Evolutionary conservation across 2,888 invertebrate species (phyloP), one percentile per base, ranked within the genome.

Genomic region (Nematopogon swammerdamellus): DNA sequence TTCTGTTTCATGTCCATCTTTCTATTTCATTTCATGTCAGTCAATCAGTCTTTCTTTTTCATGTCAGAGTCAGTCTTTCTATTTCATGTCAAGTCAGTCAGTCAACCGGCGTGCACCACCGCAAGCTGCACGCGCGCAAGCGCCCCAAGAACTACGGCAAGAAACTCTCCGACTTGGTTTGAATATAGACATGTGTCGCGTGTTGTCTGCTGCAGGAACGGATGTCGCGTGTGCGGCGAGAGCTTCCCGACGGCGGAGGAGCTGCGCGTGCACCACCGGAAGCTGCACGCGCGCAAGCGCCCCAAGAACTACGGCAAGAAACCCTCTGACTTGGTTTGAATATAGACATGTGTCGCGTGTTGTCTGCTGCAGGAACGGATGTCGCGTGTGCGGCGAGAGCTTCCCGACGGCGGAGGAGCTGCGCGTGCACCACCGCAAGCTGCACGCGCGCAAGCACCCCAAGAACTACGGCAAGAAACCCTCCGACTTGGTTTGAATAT

Each of bases 251-350:
- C 1, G 61, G 54, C 30, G n/a, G n/a, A n/a, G n/a, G n/a, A n/a
- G n/a, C n/a, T n/a, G n/a, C n/a, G n/a, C n/a, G n/a, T n/a, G n/a
- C n/a, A n/a, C n/a, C n/a, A 71, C 57, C 61, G 75, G 0, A 58
- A 60, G 20, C 59, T 61, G 52, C 77, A 76, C 62, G 70, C 76
- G 16, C 60, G 64, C 30, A 58, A 62, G 42, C 60, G 73, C 1
- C 72, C 73, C 53, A 64, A 63, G 55, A 70, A 72, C 63, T 73
- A 72, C 60, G 70, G 71, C 48, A 67, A 68, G 62, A 64, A 65
- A 46, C 62, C 64, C 17, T 45, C 54, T 16, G n/a, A 54, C 18
- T 57, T 54, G 46, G 51, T 58, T 49, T 75, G 69, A n/a, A n/a
- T n/a, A n/a, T n/a, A n/a, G n/a, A n/a, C n/a, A n/a, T n/a, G n/a